A percentile compares a stretch with the other conserved stretches of the same genome.
Evolutionary conservation across 2,797 vertebrate species (phyloP).

Genomic region (Myotis planiceps): DNA sequence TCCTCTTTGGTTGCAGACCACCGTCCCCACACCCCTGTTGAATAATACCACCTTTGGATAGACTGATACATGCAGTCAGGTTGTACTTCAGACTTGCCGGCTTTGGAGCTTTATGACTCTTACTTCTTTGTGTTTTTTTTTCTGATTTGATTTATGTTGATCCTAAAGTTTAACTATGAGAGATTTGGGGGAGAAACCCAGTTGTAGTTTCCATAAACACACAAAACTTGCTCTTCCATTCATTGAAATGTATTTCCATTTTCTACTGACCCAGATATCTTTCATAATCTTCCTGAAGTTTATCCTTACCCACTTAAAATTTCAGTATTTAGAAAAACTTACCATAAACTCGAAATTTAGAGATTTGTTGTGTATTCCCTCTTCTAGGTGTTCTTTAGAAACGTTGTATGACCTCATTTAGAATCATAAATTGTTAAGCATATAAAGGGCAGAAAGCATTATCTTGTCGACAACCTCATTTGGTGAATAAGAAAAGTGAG

Average conservation of each 20-base stretch:
- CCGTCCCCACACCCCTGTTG: background rate
- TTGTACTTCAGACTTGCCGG: background rate
- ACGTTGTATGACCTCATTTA: background rate
- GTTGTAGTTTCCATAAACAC: background rate
- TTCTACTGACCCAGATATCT: background rate
- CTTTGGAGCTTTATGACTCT: background rate
- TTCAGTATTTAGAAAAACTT: background rate
- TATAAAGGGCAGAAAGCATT: background rate
- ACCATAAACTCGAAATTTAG: background rate
- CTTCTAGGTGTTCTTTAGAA: background rate
- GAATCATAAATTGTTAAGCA: background rate
- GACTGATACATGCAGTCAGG: background rate
- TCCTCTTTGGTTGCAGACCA: background rate
- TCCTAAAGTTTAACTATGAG: background rate
- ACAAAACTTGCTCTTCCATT: background rate
- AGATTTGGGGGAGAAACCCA: background rate
- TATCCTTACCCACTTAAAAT: background rate
- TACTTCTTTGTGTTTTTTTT: background rate
- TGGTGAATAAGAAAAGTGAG: background rate
- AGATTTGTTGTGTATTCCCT: background rate
- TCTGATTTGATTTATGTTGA: background rate
- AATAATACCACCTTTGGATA: background rate
- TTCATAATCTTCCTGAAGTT: conserved; percentile 1
- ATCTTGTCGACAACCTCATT: background rate
- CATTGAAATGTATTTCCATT: background rate